phyloP scores from a whole-genome alignment of 2,797 vertebrate genomes.

The Columba guinea region DNA sequence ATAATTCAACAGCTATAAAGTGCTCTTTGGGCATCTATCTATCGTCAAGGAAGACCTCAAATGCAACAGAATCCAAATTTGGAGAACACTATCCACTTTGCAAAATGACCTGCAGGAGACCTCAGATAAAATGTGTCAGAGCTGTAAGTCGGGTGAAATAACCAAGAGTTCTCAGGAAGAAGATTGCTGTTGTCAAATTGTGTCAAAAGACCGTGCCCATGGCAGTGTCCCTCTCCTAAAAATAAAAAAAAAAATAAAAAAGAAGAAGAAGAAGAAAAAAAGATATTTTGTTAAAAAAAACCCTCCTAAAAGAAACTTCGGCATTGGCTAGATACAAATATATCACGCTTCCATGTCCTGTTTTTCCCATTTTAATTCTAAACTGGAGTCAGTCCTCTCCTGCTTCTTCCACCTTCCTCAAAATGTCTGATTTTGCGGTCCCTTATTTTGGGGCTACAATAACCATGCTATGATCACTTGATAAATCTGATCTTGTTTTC shows the following conservation, averaged over 20 bases:
- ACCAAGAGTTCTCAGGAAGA: background rate
- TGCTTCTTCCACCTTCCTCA: background rate
- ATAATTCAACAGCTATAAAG: constrained; percentile 76
- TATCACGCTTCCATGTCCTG: background rate
- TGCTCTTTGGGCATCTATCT: constrained; percentile 40
- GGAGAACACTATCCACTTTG: constrained; percentile 67
- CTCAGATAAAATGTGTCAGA: constrained; percentile 28
- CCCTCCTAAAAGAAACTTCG: background rate
- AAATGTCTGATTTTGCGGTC: background rate
- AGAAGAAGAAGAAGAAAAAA: background rate
- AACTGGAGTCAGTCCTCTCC: background rate
- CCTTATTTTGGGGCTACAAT: background rate
- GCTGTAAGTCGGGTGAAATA: constrained; percentile 41
- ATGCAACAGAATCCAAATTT: constrained; percentile 71
- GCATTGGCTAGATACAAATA: background rate
- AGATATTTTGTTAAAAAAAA: background rate
- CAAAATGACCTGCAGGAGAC: constrained; percentile 66
- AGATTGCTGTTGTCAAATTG: background rate
- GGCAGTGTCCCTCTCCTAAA: background rate
- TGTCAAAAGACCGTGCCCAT: background rate
- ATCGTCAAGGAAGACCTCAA: constrained; percentile 61
- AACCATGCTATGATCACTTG: background rate
- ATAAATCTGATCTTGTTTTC: background rate
- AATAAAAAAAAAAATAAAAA: background rate
- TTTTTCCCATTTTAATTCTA: background rate